Conservation (phyloP, 2,888 invertebrate species). For the Sisyra nigra region DNA sequence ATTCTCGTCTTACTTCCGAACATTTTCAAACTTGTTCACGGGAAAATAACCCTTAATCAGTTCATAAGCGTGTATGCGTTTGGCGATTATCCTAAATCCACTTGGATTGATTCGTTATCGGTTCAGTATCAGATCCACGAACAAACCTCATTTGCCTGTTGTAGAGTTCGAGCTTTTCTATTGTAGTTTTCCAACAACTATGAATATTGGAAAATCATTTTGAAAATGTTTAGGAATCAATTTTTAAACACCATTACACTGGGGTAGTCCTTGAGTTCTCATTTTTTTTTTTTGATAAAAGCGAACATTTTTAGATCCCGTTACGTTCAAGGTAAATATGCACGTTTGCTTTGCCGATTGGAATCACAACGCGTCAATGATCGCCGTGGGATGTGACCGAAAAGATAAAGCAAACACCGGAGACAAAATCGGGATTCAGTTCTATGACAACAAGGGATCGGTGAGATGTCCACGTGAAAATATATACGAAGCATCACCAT, state of each 20-base stretch:
- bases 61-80: too few relatives aligned
- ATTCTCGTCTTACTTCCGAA: too few relatives aligned
- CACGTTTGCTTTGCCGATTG: slow-evolving; percentile 67
- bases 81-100: too few relatives aligned
- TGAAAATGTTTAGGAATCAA: background rate
- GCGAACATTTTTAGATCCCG: slow-evolving; percentile 44
- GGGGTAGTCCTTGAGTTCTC: background rate
- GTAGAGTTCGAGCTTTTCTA: too few relatives aligned
- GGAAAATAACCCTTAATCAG: too few relatives aligned
- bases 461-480: slow-evolving; percentile 27
- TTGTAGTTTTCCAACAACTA: too few relatives aligned
- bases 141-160: too few relatives aligned
- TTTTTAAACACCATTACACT: background rate
- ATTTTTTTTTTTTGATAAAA: background rate
- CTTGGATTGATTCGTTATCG: too few relatives aligned
- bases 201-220: too few relatives aligned
- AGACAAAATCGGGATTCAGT: slow-evolving; percentile 70
- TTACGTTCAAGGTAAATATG: slow-evolving; percentile 71
- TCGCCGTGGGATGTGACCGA: slow-evolving; percentile 69
- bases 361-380: slow-evolving; percentile 82
- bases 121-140: too few relatives aligned
- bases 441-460: slow-evolving; percentile 79
- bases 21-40: too few relatives aligned
- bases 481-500: background rate
- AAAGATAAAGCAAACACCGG: slow-evolving; percentile 31